These are phyloP conservation scores for Colletes gigas DNA, from an alignment of 1,140 invertebrate species.

Conservation along the genomic window DNA sequence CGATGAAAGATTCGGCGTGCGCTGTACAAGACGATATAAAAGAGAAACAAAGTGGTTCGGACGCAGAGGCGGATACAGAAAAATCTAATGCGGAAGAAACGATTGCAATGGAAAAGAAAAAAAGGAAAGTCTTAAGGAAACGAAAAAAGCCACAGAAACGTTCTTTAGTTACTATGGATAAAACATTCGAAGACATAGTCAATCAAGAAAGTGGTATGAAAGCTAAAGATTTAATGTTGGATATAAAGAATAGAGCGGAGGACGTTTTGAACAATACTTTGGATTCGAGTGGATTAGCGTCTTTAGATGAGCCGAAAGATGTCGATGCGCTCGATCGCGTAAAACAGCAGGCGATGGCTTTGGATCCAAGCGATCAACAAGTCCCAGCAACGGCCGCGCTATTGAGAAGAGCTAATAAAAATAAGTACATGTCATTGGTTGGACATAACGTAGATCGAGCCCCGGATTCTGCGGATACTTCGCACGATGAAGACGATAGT, in stretches of 20 bases:
- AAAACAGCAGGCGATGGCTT: constrained; percentile 72
- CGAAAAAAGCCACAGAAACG: constrained; percentile 76
- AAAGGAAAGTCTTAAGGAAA: constrained; percentile 77
- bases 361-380: constrained; percentile 73
- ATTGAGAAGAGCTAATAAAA: constrained; percentile 66
- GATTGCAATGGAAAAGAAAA: constrained; percentile 74
- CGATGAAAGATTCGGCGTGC: constrained; percentile 61
- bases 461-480: constrained; percentile 75
- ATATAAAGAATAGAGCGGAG: constrained; percentile 51
- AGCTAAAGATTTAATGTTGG: constrained; percentile 57
- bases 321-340: constrained; percentile 74
- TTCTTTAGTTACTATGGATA: constrained; percentile 58
- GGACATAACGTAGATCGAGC: constrained; percentile 64
- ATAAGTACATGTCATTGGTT: constrained; percentile 72
- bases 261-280: constrained; percentile 58
- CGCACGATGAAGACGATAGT: constrained; percentile 78
- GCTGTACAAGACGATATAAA: constrained; percentile 52
- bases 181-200: constrained; percentile 62
- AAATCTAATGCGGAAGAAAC: constrained; percentile 80
- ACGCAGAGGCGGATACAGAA: constrained; percentile 81
- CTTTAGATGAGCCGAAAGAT: constrained; percentile 58
- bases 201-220: constrained; percentile 62
- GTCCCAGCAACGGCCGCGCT: constrained; percentile 67
- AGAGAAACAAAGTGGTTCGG: constrained; percentile 73
- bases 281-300: constrained; percentile 50